These are phyloP conservation scores for Sussaba pulchella DNA, from an alignment of 2,888 invertebrate species.

Conservation along the genomic window DNA sequence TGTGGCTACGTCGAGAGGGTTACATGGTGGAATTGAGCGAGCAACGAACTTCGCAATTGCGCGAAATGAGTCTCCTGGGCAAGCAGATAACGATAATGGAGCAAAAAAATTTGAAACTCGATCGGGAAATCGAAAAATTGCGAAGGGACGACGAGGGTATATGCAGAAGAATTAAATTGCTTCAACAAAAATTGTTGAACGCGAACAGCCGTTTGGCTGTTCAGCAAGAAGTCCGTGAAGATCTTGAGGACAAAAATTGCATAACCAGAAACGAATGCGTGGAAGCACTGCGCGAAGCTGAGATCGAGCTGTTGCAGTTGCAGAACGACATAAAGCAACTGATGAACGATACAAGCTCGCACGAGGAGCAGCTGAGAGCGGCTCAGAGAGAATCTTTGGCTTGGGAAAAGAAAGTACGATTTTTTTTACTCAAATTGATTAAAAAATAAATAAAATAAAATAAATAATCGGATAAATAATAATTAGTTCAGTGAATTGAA, in stretches of 20 bases:
- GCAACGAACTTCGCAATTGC: conserved; percentile 88
- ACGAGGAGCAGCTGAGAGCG: conserved; percentile 88
- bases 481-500: no score
- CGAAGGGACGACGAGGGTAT: conserved; percentile 86
- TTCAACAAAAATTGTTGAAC: conserved; percentile 87
- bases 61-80: conserved; percentile 89
- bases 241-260: conserved; percentile 86
- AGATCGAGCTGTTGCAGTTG: conserved; percentile 88
- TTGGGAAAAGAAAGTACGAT: conserved; percentile 92
- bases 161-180: conserved; percentile 86
- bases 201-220: conserved; percentile 82
- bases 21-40: conserved; percentile 89
- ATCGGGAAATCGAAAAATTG: conserved; percentile 87
- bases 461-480: no score
- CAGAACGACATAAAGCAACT: conserved; percentile 89
- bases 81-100: conserved; percentile 90
- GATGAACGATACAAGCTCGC: conserved; percentile 88
- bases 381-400: conserved; percentile 89
- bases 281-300: conserved; percentile 87
- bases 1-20: conserved; percentile 92
- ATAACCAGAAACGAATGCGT: conserved; percentile 85
- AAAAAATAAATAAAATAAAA: no score
- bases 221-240: conserved; percentile 85
- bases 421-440: conserved; percentile 10
- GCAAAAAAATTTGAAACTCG: conserved; percentile 90